phyloP scores from a whole-genome alignment of 2,888 invertebrate species.

The Nasonia oneida region DNA sequence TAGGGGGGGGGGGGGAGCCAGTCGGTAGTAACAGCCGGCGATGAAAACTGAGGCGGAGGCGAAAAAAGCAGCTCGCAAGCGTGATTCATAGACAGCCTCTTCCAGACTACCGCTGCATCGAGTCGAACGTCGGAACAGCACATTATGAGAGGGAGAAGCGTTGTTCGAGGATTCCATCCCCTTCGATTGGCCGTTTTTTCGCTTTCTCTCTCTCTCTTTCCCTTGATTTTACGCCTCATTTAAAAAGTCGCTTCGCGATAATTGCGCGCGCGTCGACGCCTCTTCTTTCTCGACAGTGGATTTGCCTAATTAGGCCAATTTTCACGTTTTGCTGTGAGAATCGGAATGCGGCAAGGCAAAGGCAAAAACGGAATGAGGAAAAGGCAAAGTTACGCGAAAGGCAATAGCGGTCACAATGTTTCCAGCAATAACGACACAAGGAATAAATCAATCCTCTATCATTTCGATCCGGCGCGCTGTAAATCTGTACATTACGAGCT shows the following conservation, averaged over 20 bases:
- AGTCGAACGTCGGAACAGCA: constrained; percentile 37
- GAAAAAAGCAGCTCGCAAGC: constrained; percentile 45
- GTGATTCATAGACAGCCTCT: constrained; percentile 50
- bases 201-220: background rate
- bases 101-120: background rate
- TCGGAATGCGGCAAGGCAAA: background rate
- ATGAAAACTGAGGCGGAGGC: constrained; percentile 38
- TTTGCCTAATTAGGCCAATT: constrained; percentile 5
- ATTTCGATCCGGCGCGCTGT: background rate
- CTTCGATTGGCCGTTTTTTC: constrained; percentile 47
- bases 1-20: background rate
- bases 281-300: constrained; percentile 29
- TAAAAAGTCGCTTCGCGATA: constrained; percentile 63
- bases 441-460: background rate
- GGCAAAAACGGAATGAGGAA: too few relatives aligned
- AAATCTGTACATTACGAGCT: constrained; percentile 20
- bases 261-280: constrained; percentile 41
- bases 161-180: constrained; percentile 54
- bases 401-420: background rate
- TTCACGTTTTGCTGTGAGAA: background rate
- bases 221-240: constrained; percentile 67
- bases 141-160: constrained; percentile 30
- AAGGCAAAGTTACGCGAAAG: background rate
- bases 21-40: background rate
- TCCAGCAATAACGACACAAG: background rate